Conservation (phyloP, 2,113 vertebrate genomes). For the Ardeotis arabs region DNA sequence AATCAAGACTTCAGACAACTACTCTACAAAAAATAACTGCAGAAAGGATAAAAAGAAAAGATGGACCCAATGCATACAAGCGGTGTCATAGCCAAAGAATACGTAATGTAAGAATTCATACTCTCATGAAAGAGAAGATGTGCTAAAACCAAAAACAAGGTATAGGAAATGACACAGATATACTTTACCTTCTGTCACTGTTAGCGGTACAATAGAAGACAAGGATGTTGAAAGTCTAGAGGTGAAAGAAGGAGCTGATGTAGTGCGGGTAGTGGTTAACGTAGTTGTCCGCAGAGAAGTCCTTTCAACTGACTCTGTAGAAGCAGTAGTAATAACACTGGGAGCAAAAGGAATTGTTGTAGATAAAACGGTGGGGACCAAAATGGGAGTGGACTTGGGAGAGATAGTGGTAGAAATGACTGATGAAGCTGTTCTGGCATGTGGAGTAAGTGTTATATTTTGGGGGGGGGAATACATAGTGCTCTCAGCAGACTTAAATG, state of each 20-base stretch:
- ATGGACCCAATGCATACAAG: neutral
- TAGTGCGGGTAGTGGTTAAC: neutral
- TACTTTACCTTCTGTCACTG: neutral
- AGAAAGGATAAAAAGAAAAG: neutral
- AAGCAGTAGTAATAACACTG: neutral
- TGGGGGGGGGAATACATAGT: neutral
- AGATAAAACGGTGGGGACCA: neutral
- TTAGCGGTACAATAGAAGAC: neutral
- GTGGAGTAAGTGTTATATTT: neutral
- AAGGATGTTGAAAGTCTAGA: neutral
- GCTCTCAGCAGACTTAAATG: neutral
- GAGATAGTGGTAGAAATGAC: neutral
- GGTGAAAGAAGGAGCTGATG: fast-evolving
- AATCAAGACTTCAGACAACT: neutral
- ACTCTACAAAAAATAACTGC: neutral
- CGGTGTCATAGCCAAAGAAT: fast-evolving
- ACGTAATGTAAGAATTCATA: fast-evolving
- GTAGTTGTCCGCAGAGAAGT: neutral
- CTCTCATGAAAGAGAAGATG: fast-evolving
- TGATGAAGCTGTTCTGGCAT: neutral
- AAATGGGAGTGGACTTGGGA: neutral
- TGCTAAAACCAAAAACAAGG: neutral
- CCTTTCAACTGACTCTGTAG: neutral
- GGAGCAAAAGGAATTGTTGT: neutral
- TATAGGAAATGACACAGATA: fast-evolving